phyloP scores from a whole-genome alignment of 2,888 invertebrate genomes.

The Exocentrus adspersus region DNA sequence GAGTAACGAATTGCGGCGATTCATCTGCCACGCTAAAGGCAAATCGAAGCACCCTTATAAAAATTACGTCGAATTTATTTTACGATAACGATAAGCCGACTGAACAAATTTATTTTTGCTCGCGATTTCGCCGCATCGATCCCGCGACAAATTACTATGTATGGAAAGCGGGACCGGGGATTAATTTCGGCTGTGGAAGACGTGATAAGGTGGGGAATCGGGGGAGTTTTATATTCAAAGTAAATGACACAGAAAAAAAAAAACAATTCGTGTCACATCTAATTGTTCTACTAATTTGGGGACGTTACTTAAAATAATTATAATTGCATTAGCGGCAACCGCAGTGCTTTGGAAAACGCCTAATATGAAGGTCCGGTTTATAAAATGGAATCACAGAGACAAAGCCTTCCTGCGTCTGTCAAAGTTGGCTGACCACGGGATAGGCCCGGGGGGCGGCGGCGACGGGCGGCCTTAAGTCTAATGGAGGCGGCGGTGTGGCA shows the following conservation, averaged over 20 bases:
- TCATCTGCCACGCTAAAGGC: conserved; percentile 45
- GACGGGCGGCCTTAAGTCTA: conserved; percentile 29
- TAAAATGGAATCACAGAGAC: conserved; percentile 25
- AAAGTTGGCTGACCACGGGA: conserved; percentile 24
- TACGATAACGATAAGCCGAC: conserved; percentile 37
- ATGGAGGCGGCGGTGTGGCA: conserved; percentile 44
- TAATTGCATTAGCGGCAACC: conserved; percentile 16
- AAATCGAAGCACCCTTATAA: conserved; percentile 49
- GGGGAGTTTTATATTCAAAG: neutral
- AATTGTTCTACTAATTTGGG: too few species aligned
- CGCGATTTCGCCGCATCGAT: neutral
- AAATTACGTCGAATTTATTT: conserved; percentile 52
- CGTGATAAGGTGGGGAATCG: neutral
- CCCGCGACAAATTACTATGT: neutral
- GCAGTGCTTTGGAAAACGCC: conserved; percentile 19
- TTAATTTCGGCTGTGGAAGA: conserved; percentile 5
- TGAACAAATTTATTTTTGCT: conserved; percentile 23
- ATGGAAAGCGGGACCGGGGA: conserved; percentile 1
- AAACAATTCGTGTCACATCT: too few species aligned
- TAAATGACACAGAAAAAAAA: too few species aligned
- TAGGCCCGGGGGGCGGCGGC: conserved; percentile 5
- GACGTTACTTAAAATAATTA: conserved; percentile 25
- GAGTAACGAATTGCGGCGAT: conserved; percentile 44
- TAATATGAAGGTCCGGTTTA: conserved; percentile 18
- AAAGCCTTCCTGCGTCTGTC: conserved; percentile 21